phyloP scores from a whole-genome alignment of 2,113 vertebrate species.

The Amblyopsis rosae region DNA sequence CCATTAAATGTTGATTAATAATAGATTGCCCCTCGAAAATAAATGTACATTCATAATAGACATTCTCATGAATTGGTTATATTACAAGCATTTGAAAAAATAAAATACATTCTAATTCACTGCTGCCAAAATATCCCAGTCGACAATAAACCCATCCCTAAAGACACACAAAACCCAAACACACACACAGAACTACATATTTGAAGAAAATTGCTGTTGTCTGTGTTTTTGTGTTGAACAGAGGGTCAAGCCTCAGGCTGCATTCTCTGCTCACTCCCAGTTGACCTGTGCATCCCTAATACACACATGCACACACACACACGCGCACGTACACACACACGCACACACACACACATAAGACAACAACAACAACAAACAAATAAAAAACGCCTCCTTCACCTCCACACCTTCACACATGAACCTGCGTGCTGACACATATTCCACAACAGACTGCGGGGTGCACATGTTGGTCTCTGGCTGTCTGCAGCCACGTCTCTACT shows the following conservation, averaged over 20 bases:
- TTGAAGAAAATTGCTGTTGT: conserved; percentile 27
- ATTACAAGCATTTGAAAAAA: not conserved
- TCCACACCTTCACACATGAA: conserved; percentile 12
- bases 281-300: conserved; percentile 69
- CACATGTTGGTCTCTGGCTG: conserved; percentile 91
- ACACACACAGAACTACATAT: conserved; percentile 4
- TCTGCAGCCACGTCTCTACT: conserved; percentile 98
- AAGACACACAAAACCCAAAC: not conserved
- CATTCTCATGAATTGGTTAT: conserved; percentile 12
- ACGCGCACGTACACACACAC: conserved; percentile 8
- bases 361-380: conserved; percentile 10
- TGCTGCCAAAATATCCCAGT: not conserved
- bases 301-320: conserved; percentile 26
- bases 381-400: conserved; percentile 1
- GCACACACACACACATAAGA: conserved; percentile 9
- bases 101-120: not conserved
- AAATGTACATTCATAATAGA: conserved; percentile 3
- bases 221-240: conserved; percentile 59
- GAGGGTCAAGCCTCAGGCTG: conserved; percentile 72
- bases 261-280: conserved; percentile 78
- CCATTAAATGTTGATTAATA: conserved; percentile 43
- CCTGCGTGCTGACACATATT: conserved; percentile 2
- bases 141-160: no score
- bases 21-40: conserved; percentile 13
- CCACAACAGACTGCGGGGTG: conserved; percentile 67